These are phyloP conservation scores for Gryllus bimaculatus DNA, from an alignment of 1,140 invertebrate species.

Conservation along the genomic window DNA sequence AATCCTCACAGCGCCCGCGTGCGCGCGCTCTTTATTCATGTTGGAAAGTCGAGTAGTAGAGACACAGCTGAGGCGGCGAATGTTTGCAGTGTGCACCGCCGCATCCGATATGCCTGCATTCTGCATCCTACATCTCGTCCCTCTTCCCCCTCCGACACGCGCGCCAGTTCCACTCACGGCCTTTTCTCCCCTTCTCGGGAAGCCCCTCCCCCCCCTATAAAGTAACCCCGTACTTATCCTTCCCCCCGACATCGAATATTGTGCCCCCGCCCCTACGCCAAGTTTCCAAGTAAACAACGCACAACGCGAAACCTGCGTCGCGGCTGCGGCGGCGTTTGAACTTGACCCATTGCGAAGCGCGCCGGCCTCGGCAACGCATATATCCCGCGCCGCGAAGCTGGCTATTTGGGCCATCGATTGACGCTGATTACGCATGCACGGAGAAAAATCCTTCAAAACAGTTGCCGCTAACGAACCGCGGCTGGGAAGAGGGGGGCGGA, in stretches of 20 bases:
- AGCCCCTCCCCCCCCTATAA: no score
- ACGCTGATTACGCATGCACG: background rate
- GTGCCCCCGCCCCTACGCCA: no score
- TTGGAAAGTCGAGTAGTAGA: no score
- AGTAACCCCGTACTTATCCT: background rate
- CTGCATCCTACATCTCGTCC: no score
- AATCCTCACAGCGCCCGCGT: no score
- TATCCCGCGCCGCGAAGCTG: background rate
- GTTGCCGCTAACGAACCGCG: background rate
- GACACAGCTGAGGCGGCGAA: background rate
- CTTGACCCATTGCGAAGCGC: background rate
- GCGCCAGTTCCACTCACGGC: no score
- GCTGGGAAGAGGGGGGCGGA: no score
- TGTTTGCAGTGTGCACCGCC: background rate
- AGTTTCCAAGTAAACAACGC: background rate
- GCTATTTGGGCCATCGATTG: conserved; percentile 3
- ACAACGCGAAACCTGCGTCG: background rate
- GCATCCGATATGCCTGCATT: background rate
- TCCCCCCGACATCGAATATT: background rate
- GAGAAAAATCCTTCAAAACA: background rate
- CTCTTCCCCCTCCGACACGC: background rate
- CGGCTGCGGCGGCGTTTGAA: background rate
- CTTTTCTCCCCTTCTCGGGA: background rate
- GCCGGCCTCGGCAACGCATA: background rate
- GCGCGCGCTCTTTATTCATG: no score